Evolutionary conservation across 2,888 invertebrate genomes (phyloP), one percentile per base, ranked within the genome.

Genomic region (Archaeoteleia sp.): DNA sequence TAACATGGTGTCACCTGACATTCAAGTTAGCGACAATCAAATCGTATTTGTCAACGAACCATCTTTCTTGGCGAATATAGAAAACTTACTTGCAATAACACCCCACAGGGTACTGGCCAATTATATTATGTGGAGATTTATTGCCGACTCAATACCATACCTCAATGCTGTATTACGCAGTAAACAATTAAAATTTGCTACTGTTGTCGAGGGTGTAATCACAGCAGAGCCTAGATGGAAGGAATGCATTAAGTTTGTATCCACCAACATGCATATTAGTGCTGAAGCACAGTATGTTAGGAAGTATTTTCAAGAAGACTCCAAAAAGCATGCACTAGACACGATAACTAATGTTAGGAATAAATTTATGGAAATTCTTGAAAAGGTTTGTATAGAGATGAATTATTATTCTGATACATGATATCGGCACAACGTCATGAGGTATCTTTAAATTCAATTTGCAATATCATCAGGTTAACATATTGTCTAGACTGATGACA

Each of bases 31-130:
- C 7, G 87, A 88, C 0, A 88, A 92, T 66, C 96, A 97, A 85
- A 82, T 90, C 1, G 88, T 96, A 29, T 92, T 95, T 53, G 91
- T 96, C 30, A 92, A 92, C 74, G 95, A 95, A 14, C 95, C 95
- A 0, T 88, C 13, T 7, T 72, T 54, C 10, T 23, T 72, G 7
- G 2, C 2, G 9, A 42, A 67, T 25, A 35, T 70, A 0, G 46
- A 58, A 14, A 39, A 34, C 7, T 17, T 72, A 15, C 12, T 72
- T 15, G 6, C 20, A 2, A 1, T 7, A 1, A 45, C 49, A 1
- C 61, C 65, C 0, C 61, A 58, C n/a, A 88, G 88, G 58, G 85
- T 83, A 2, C 78, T 88, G 34, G 87, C 88, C 34, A 88, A 89
- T 75, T 89, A 88, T 74, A 82, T 88, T 72, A 78, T 88, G 78